Evolutionary conservation across 2,888 invertebrate species (phyloP).

Genomic region (Caradrina kadenii): DNA sequence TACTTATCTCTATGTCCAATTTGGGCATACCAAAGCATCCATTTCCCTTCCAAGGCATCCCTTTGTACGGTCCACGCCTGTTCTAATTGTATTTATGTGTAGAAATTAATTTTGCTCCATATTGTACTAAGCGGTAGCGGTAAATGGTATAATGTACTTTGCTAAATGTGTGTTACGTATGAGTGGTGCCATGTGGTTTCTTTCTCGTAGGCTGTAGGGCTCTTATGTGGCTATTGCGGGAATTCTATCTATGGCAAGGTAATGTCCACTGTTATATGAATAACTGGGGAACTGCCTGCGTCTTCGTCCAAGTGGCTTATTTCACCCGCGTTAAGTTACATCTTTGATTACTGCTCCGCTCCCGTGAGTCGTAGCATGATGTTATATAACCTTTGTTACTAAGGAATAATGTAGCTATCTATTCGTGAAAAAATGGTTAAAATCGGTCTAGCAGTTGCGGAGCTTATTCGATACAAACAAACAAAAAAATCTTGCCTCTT

Average conservation of each 20-base stretch:
- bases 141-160: slow-evolving; percentile 47
- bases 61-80: background rate
- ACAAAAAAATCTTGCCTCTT: too few relatives aligned
- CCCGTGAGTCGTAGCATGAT: too few relatives aligned
- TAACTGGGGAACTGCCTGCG: too few relatives aligned
- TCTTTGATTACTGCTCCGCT: too few relatives aligned
- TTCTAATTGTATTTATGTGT: slow-evolving; percentile 43
- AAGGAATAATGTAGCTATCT: too few relatives aligned
- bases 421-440: too few relatives aligned
- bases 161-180: slow-evolving; percentile 41
- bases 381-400: too few relatives aligned
- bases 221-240: slow-evolving; percentile 2
- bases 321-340: too few relatives aligned
- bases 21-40: background rate
- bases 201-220: background rate
- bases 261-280: background rate
- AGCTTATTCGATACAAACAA: too few relatives aligned
- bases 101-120: slow-evolving; percentile 17
- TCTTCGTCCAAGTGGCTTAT: too few relatives aligned
- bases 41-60: slow-evolving; percentile 5
- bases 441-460: too few relatives aligned
- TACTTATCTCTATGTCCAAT: slow-evolving; percentile 11
- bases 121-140: slow-evolving; percentile 28
- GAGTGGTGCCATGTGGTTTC: slow-evolving; percentile 31
- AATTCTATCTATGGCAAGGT: background rate